Base-by-base conservation (phyloP, 2,888 invertebrate genomes). In the Perithous albicinctus region DNA sequence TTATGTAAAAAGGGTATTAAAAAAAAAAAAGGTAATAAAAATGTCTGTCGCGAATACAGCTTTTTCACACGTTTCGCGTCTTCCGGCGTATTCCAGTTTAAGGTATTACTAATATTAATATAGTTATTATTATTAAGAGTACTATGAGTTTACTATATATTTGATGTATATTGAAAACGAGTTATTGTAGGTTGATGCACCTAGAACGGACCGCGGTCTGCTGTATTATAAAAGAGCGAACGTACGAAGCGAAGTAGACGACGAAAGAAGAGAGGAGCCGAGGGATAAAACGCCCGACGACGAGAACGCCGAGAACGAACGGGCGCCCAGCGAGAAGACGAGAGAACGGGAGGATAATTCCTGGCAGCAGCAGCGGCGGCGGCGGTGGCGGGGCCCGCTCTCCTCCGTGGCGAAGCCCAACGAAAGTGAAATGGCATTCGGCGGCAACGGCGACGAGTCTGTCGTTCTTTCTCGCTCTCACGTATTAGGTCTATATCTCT, bases 391-490 rank as follows among this genome's bases (percentile, higher is more conserved):
- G 81, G 80, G 80, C 78, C 85, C 80, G 83, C 90, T 90, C 91
- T 90, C 91, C 89, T 88, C 90, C 90, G 90, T 90, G 89, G 90
- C 91, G 91, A 91, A 91, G 91, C 91, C 91, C 90, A 92, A 92
- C 92, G 92, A 92, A 92, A 92, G 92, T 92, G 92, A 92, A 92
- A 92, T 92, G 92, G 92, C 92, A 92, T 92, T 92, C 91, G 89
- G 86, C 83, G 70, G 83, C 77, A 41, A 63, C 78, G 80, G 48
- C 78, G 64, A 69, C 74, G 75, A 75, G 48, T 41, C 51, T 59
- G 32, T 79, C 61, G 32, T 18, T 18, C 75, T 67, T 35, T 29
- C 46, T 41, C 63, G 7, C 12, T 63, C 38, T 6, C 3, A 7
- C 26, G 26, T 15, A 6, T 20, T 61, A 20, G 23, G 8, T 23